Conservation (phyloP, 2,797 vertebrate genomes). For the Neosalanx taihuensis region DNA sequence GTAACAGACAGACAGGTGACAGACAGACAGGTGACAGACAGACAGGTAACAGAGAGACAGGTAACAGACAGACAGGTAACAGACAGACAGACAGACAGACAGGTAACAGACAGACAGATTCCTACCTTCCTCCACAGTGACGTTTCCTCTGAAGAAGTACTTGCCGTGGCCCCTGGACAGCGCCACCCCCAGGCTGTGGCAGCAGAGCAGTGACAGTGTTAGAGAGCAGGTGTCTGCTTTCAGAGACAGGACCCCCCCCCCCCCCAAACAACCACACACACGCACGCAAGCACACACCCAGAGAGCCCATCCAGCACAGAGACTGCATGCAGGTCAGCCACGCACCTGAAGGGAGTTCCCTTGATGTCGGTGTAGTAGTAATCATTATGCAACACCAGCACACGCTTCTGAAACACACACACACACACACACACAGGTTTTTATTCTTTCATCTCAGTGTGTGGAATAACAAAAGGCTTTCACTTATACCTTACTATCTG, state of each 20-base stretch:
- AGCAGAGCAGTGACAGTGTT: background rate
- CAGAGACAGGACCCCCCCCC: background rate
- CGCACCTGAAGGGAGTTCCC: slow-evolving; percentile 96
- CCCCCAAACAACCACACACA: too few relatives aligned
- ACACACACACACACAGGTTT: background rate
- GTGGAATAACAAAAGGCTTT: background rate
- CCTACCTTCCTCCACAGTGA: slow-evolving; percentile 95
- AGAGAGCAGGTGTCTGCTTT: too few relatives aligned
- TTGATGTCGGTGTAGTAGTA: slow-evolving; percentile 99
- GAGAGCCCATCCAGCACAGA: background rate
- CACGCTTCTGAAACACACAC: slow-evolving; percentile 85
- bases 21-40: background rate
- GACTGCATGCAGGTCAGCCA: background rate
- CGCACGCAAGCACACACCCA: background rate
- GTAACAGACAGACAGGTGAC: background rate
- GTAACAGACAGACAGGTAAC: background rate
- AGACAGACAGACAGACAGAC: background rate
- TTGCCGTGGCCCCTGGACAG: slow-evolving; percentile 96
- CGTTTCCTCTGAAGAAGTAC: slow-evolving; percentile 94
- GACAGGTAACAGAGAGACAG: background rate
- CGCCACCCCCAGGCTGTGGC: slow-evolving; percentile 92
- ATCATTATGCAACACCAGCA: slow-evolving; percentile 96
- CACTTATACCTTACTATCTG: background rate
- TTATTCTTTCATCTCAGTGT: background rate
- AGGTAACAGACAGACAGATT: background rate